These are phyloP conservation scores for Leuciscus idus DNA, from an alignment of 2,113 vertebrate genomes.

Conservation along the genomic window DNA sequence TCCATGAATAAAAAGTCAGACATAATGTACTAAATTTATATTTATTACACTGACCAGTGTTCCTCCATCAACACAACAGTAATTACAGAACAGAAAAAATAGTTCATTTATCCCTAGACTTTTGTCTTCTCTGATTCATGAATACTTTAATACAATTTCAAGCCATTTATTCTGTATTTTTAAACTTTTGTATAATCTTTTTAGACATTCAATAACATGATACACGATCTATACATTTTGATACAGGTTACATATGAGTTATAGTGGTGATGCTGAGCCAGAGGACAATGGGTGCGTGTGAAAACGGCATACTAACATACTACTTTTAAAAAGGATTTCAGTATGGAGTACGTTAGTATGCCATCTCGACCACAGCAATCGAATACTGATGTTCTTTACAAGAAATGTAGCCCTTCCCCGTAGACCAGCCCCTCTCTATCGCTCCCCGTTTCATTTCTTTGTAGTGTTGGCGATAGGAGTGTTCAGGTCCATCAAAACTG, in stretches of 20 bases:
- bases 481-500: constrained; percentile 34
- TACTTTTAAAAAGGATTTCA: neutral
- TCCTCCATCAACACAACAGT: constrained; percentile 96
- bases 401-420: constrained; percentile 77
- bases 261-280: constrained; percentile 93
- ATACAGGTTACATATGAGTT: constrained; percentile 97
- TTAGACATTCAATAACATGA: constrained; percentile 94
- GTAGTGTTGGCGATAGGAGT: constrained; percentile 60
- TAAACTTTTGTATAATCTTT: constrained; percentile 69
- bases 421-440: constrained; percentile 63
- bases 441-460: constrained; percentile 50
- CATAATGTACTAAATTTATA: constrained; percentile 92
- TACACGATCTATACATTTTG: constrained; percentile 99
- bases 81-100: constrained; percentile 99
- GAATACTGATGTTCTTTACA: constrained; percentile 98
- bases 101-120: constrained; percentile 90
- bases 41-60: constrained; percentile 98
- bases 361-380: constrained; percentile 40
- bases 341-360: neutral
- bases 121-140: constrained; percentile 76
- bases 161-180: constrained; percentile 73
- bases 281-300: constrained; percentile 65
- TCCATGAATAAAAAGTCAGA: constrained; percentile 26
- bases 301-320: neutral
- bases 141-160: constrained; percentile 78